Conservation (phyloP, 2,797 vertebrate species). For the Phoxinus dragarum region DNA sequence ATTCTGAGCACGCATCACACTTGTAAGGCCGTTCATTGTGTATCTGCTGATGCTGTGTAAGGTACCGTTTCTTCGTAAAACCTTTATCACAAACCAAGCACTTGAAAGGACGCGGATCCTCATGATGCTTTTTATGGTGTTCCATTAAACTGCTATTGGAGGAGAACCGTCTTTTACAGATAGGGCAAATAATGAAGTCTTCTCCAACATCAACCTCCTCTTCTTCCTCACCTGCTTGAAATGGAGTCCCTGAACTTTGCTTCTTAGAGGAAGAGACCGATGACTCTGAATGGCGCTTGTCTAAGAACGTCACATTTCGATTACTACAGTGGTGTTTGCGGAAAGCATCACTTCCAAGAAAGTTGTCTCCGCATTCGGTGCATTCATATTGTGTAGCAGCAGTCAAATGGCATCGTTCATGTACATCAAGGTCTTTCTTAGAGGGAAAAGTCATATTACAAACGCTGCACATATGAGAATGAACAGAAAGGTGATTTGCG, state of each 20-base stretch:
- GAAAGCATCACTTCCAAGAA: conserved; percentile 72
- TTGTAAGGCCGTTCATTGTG: conserved; percentile 60
- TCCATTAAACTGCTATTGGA: conserved; percentile 75
- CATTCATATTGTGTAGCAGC: conserved; percentile 75
- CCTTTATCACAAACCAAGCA: conserved; percentile 76
- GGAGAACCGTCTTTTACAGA: conserved; percentile 74
- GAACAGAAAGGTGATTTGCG: conserved; percentile 73
- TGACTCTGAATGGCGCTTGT: conserved; percentile 47
- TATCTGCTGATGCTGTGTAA: conserved; percentile 70
- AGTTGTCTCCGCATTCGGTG: conserved; percentile 71
- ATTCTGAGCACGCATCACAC: conserved; percentile 58
- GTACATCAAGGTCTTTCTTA: conserved; percentile 66
- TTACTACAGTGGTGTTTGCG: conserved; percentile 72
- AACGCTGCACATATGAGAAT: conserved; percentile 70
- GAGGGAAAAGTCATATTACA: conserved; percentile 70
- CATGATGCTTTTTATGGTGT: conserved; percentile 75
- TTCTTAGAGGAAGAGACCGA: conserved; percentile 41
- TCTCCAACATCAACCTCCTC: conserved; percentile 79
- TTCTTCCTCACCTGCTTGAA: conserved; percentile 67
- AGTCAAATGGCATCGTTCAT: conserved; percentile 65
- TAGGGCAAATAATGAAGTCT: conserved; percentile 73
- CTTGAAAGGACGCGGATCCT: conserved; percentile 67
- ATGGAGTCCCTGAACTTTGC: conserved; percentile 4
- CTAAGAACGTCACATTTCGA: conserved; percentile 12
- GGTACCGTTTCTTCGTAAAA: conserved; percentile 72